These are phyloP conservation scores for Tinamus major DNA, from an alignment of 2,797 vertebrate genomes.

Conservation along the genomic window DNA sequence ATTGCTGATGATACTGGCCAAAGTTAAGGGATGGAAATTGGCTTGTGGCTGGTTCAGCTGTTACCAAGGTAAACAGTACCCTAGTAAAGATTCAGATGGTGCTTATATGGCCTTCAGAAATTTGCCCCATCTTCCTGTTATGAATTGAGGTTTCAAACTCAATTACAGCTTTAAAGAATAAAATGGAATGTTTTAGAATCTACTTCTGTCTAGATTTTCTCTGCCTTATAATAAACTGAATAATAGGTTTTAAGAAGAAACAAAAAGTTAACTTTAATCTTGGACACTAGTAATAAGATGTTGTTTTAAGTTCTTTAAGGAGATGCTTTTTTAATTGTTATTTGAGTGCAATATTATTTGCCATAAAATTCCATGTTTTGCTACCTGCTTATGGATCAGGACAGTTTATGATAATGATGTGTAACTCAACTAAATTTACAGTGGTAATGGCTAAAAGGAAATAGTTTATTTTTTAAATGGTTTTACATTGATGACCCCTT, in stretches of 20 bases:
- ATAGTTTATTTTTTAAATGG: neutral
- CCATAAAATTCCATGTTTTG: neutral
- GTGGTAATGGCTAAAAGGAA: neutral
- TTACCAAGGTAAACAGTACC: conserved; percentile 41
- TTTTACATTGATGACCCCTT: neutral
- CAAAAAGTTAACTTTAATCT: neutral
- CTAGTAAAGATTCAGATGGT: neutral
- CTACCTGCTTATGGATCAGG: neutral
- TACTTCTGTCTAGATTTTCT: neutral
- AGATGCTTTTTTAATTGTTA: neutral
- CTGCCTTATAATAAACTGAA: neutral
- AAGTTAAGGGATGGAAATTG: neutral
- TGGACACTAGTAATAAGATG: neutral
- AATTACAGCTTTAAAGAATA: neutral
- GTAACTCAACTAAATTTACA: neutral
- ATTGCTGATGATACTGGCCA: neutral
- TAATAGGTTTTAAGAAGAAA: neutral
- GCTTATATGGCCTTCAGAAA: neutral
- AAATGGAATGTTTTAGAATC: neutral
- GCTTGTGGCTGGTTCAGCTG: neutral
- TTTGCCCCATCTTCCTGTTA: neutral
- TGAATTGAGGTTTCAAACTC: neutral
- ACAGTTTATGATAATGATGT: neutral
- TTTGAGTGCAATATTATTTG: neutral
- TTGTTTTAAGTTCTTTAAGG: neutral